phyloP scores from a whole-genome alignment of 2,113 vertebrate genomes.

The Oncorhynchus gorbuscha region DNA sequence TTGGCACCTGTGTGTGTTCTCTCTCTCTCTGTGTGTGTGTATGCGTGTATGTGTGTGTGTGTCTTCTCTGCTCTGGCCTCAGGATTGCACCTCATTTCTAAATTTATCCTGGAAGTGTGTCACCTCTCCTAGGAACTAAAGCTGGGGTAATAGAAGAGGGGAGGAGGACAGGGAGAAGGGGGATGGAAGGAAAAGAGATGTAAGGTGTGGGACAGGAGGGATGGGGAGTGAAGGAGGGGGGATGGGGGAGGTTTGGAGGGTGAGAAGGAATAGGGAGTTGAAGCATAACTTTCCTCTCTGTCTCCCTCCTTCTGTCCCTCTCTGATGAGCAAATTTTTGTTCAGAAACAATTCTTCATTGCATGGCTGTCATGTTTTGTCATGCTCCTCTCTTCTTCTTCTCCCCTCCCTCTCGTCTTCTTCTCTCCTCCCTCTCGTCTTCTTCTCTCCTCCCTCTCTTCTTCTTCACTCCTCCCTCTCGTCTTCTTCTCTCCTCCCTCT shows the following conservation, averaged over 20 bases:
- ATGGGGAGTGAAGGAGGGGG: neutral
- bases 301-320: neutral
- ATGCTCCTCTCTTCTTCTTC: neutral
- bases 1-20: neutral
- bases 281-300: slow-evolving; percentile 18
- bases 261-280: slow-evolving; percentile 6
- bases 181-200: neutral
- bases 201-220: neutral
- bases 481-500: neutral
- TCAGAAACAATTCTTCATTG: neutral
- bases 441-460: neutral
- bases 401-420: neutral
- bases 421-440: neutral
- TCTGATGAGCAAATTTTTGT: neutral
- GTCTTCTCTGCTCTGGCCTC: slow-evolving; percentile 60
- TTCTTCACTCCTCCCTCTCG: too few relatives aligned
- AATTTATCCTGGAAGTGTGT: slow-evolving; percentile 87
- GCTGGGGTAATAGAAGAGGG: slow-evolving; percentile 52
- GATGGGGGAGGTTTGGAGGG: slow-evolving; percentile 17
- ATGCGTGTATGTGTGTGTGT: slow-evolving; percentile 4
- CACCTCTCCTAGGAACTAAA: slow-evolving; percentile 88
- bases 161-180: slow-evolving; percentile 24
- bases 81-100: slow-evolving; percentile 81
- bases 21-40: too few relatives aligned
- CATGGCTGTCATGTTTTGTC: neutral